Conservation (phyloP, 2,888 invertebrate genomes). For the Aspidiotus destructor region DNA sequence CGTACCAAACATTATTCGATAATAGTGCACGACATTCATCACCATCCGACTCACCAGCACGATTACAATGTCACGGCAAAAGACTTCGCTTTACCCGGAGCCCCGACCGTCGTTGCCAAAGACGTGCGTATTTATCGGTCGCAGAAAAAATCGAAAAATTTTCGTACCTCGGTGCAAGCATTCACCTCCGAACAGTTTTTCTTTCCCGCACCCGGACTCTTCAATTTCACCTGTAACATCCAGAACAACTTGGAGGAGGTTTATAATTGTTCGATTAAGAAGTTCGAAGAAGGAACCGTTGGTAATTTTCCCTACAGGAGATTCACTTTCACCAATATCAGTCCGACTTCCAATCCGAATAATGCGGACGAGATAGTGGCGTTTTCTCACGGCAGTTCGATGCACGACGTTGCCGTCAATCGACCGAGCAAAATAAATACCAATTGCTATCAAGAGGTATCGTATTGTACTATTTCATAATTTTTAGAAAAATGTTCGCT, state of each 20-base stretch:
- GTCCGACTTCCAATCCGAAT: slow-evolving; percentile 13
- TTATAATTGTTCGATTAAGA: slow-evolving; percentile 28
- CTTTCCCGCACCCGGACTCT: slow-evolving; percentile 54
- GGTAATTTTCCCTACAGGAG: slow-evolving; percentile 27
- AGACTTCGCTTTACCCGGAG: slow-evolving; percentile 24
- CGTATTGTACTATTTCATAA: not conserved
- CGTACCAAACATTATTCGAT: slow-evolving; percentile 22
- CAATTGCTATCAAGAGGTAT: slow-evolving; percentile 30
- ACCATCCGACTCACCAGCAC: slow-evolving; percentile 1
- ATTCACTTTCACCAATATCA: slow-evolving; percentile 23
- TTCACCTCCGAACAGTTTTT: slow-evolving; percentile 49
- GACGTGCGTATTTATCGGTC: slow-evolving; percentile 48
- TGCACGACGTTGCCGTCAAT: slow-evolving; percentile 1
- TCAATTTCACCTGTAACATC: slow-evolving; percentile 37
- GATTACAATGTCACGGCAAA: slow-evolving; percentile 22
- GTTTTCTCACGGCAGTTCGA: slow-evolving; percentile 24
- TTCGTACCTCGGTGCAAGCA: slow-evolving; percentile 50
- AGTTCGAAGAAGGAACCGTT: slow-evolving; percentile 13
- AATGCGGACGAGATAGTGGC: slow-evolving; percentile 21
- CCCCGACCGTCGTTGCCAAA: not conserved
- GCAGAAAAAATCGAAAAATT: slow-evolving; percentile 50
- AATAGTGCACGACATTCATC: not conserved
- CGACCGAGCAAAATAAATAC: slow-evolving; percentile 24
- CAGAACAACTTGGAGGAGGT: slow-evolving; percentile 24
- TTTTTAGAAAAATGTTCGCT: not conserved